Conservation (phyloP, 2,113 vertebrate genomes). For the Hiodon alosoides region DNA sequence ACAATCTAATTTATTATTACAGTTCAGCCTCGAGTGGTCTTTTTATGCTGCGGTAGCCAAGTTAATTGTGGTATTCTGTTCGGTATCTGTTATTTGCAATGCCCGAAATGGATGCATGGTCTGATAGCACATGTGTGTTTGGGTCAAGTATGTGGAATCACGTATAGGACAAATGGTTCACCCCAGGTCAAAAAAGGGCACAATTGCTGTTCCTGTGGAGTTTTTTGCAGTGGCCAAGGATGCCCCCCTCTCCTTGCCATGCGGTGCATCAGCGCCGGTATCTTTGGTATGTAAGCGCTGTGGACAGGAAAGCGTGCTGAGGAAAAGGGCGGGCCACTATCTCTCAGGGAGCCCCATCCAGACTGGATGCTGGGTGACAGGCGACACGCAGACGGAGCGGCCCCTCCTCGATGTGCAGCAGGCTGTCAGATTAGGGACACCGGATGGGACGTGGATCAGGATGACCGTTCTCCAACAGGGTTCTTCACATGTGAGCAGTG, state of each 20-base stretch:
- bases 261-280: background rate
- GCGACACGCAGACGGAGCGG: constrained; percentile 7
- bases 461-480: too few relatives aligned
- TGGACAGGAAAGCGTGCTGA: constrained; percentile 24
- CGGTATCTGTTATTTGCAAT: background rate
- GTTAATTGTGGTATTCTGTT: background rate
- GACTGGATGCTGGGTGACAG: background rate
- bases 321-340: constrained; percentile 17
- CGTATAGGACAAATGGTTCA: background rate
- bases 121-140: background rate
- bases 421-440: constrained; percentile 4
- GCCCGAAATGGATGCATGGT: background rate
- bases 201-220: background rate
- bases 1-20: background rate
- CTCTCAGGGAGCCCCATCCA: constrained; percentile 8
- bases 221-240: background rate
- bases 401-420: background rate
- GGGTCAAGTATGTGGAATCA: too few relatives aligned
- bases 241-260: too few relatives aligned
- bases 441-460: too few relatives aligned
- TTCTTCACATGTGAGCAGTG: too few relatives aligned
- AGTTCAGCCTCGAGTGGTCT: constrained; percentile 1
- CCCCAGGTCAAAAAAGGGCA: background rate
- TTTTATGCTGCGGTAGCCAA: background rate
- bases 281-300: constrained; percentile 4